Conservation (phyloP, 1,140 invertebrate species). For the Brachionus plicatilis region DNA sequence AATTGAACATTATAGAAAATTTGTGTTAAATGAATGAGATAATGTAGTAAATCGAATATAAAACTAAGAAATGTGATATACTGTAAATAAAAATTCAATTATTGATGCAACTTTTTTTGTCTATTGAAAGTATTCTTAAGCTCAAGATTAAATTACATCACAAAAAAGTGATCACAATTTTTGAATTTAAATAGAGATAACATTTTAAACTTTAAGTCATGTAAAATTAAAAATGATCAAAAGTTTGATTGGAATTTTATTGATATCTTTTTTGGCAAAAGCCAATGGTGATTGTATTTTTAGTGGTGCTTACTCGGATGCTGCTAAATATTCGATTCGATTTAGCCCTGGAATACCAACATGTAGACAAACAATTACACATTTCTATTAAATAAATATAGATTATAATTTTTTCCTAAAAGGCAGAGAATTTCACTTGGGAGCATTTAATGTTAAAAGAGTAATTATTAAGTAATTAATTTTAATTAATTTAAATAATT, state of each 20-base stretch:
- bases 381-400: neutral
- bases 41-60: neutral
- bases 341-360: neutral
- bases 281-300: neutral
- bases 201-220: neutral
- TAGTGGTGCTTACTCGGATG: neutral
- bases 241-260: neutral
- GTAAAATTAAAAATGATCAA: neutral
- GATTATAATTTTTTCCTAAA: neutral
- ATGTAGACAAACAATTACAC: neutral
- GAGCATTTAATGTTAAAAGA: neutral
- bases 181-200: neutral
- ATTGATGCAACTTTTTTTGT: neutral
- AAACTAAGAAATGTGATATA: neutral
- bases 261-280: neutral
- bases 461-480: neutral
- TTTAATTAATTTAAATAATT: neutral
- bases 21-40: neutral
- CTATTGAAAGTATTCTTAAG: neutral
- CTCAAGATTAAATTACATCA: neutral
- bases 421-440: conserved; percentile 12
- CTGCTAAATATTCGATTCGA: neutral
- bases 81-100: neutral
- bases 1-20: neutral
- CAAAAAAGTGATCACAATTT: neutral